Conservation (phyloP, 2,113 vertebrate genomes). For the Perognathus longimembris region DNA sequence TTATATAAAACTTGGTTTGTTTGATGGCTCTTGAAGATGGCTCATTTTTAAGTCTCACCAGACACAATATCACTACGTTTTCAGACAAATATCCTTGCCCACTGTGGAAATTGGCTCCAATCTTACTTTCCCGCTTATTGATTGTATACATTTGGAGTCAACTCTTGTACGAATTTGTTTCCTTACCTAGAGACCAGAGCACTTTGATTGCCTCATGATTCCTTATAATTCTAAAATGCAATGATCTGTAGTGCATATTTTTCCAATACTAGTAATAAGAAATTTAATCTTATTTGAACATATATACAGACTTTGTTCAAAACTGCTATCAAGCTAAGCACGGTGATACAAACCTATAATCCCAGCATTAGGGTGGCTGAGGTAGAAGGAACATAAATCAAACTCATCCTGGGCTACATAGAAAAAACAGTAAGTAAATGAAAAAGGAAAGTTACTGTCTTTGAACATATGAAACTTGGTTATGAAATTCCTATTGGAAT, state of each 20-base stretch:
- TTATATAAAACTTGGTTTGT: background rate
- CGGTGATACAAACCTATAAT: background rate
- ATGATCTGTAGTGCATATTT: background rate
- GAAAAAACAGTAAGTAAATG: background rate
- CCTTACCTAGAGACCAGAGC: background rate
- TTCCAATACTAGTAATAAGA: constrained; percentile 31
- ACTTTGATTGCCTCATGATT: background rate
- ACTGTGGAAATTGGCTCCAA: background rate
- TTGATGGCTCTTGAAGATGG: background rate
- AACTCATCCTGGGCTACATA: background rate
- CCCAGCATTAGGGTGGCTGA: background rate
- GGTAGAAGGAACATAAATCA: background rate
- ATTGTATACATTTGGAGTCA: background rate
- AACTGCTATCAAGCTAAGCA: background rate
- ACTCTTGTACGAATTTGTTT: background rate
- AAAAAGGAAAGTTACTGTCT: background rate
- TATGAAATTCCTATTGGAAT: background rate
- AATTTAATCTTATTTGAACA: background rate
- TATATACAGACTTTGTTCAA: background rate
- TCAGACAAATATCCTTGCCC: background rate
- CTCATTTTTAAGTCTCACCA: background rate
- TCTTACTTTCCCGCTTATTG: background rate
- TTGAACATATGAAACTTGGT: background rate
- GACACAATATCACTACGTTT: background rate
- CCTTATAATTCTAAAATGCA: background rate